Evolutionary conservation across 2,888 invertebrate genomes (phyloP).

Genomic region (Cephus rjabovi): DNA sequence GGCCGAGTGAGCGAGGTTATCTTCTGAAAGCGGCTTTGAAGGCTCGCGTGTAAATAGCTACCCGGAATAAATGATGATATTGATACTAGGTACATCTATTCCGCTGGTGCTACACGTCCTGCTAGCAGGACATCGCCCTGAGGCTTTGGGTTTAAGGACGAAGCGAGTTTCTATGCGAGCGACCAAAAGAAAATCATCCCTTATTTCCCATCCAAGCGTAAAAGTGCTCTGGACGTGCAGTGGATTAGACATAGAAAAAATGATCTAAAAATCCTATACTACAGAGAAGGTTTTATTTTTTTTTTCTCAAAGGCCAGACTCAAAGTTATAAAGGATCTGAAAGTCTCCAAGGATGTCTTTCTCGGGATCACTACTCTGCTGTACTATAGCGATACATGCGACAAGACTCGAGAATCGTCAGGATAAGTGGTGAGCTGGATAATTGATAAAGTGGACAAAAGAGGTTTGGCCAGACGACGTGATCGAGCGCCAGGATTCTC

Average conservation of each 20-base stretch:
- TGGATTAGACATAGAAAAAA: background rate
- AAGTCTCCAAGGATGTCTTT: background rate
- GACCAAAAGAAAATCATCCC: constrained; percentile 33
- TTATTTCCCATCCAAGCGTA: constrained; percentile 32
- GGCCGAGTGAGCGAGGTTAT: constrained; percentile 51
- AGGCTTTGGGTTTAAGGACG: constrained; percentile 15
- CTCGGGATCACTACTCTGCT: background rate
- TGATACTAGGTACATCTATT: constrained; percentile 4
- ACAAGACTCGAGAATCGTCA: background rate
- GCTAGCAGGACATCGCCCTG: constrained; percentile 9
- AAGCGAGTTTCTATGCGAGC: constrained; percentile 10
- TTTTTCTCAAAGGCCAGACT: background rate
- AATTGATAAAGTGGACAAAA: background rate
- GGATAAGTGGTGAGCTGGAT: background rate
- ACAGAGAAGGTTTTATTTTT: background rate
- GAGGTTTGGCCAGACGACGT: background rate
- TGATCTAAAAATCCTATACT: background rate
- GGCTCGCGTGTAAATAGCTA: constrained; percentile 30
- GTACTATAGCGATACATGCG: background rate
- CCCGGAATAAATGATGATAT: constrained; percentile 23
- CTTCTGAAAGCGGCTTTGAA: constrained; percentile 56
- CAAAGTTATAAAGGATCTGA: background rate
- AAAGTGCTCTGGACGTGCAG: background rate
- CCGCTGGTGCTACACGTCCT: background rate
- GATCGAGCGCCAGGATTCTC: background rate